phyloP scores from a whole-genome alignment of 2,797 vertebrate species.

The Eidolon dupreanum region DNA sequence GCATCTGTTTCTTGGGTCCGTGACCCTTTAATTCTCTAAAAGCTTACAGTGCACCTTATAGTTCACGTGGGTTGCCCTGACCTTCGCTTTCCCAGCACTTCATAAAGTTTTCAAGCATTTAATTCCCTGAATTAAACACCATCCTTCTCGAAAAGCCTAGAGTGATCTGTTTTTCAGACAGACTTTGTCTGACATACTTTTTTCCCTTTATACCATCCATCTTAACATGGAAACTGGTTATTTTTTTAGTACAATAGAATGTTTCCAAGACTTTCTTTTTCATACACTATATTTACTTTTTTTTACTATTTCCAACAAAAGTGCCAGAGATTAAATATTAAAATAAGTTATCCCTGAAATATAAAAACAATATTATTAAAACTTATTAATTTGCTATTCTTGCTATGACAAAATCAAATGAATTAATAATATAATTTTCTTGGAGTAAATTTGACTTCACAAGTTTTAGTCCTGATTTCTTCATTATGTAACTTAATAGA shows the following conservation, averaged over 20 bases:
- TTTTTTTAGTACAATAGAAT: neutral
- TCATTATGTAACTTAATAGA: slow-evolving; percentile 37
- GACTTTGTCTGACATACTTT: neutral
- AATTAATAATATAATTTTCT: slow-evolving; percentile 54
- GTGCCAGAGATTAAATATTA: slow-evolving; percentile 36
- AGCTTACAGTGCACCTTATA: neutral
- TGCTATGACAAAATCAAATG: slow-evolving; percentile 59
- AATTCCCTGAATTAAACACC: neutral
- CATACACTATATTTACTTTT: neutral
- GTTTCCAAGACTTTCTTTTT: neutral
- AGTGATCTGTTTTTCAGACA: neutral
- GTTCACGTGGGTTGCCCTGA: neutral
- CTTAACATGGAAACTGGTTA: slow-evolving; percentile 1
- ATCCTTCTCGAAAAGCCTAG: neutral
- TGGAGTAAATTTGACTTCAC: slow-evolving; percentile 9
- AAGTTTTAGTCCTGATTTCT: slow-evolving; percentile 7
- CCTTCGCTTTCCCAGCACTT: neutral
- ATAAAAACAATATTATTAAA: slow-evolving; percentile 50
- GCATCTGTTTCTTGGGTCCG: neutral
- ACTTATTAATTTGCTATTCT: neutral
- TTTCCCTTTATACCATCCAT: neutral
- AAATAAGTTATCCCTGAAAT: slow-evolving; percentile 45
- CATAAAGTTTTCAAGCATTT: neutral
- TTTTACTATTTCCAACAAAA: slow-evolving; percentile 44
- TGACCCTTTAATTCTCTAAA: neutral